phyloP scores from a whole-genome alignment of 2,113 vertebrate species.

The Gallinago paraguaiae region DNA sequence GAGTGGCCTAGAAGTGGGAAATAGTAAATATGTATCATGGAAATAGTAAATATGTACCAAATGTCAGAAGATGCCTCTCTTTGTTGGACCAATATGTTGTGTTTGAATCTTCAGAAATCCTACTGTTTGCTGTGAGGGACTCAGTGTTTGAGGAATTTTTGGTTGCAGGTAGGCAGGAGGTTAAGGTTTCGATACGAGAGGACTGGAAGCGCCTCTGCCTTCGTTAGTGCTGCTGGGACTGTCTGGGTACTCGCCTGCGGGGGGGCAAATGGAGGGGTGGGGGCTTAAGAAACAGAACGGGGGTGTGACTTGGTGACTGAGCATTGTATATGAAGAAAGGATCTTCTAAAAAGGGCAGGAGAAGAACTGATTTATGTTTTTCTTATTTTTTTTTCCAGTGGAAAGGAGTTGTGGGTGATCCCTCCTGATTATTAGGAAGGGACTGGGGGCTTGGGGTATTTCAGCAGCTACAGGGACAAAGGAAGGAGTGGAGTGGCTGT shows the following conservation, averaged over 20 bases:
- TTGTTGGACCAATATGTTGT: not conserved
- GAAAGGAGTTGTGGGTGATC: not conserved
- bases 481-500: not conserved
- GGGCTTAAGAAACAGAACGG: not conserved
- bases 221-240: not conserved
- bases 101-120: not conserved
- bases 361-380: accelerated
- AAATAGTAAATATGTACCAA: not conserved
- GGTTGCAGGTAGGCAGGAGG: not conserved
- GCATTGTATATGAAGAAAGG: not conserved
- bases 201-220: not conserved
- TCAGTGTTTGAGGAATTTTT: not conserved
- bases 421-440: not conserved
- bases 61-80: not conserved
- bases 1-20: not conserved
- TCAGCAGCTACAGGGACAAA: not conserved
- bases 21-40: not conserved
- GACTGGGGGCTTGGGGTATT: not conserved
- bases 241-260: accelerated
- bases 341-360: not conserved
- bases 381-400: not conserved
- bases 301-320: not conserved
- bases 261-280: not conserved
- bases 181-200: not conserved
- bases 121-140: not conserved